Evolutionary conservation across 2,888 invertebrate genomes (phyloP).

Genomic region (Dolichomitus sp.): DNA sequence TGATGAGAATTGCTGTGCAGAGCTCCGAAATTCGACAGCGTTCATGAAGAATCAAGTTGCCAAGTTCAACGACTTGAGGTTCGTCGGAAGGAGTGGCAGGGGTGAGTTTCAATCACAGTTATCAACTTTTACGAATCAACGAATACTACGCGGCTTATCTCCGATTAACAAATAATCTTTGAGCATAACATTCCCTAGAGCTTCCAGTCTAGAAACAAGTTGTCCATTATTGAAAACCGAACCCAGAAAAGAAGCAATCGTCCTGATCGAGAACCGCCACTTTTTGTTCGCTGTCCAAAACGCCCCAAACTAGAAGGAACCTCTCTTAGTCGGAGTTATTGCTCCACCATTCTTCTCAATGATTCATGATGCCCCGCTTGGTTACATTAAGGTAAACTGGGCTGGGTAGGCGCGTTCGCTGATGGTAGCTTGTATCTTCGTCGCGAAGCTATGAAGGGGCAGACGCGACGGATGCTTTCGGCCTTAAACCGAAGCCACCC

Average conservation of each 20-base stretch:
- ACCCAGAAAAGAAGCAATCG: constrained; percentile 16
- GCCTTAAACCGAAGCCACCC: constrained; percentile 47
- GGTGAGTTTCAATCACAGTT: constrained; percentile 89
- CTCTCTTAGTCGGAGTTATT: constrained; percentile 67
- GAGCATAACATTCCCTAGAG: neutral
- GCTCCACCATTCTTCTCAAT: constrained; percentile 73
- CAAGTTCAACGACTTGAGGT: constrained; percentile 98
- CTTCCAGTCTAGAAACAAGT: neutral
- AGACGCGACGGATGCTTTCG: constrained; percentile 64
- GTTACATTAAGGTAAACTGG: constrained; percentile 77
- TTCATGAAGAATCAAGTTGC: constrained; percentile 99
- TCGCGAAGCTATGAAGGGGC: constrained; percentile 68
- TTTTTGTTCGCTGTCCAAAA: constrained; percentile 17
- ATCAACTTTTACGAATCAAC: neutral
- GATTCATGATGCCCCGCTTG: constrained; percentile 73
- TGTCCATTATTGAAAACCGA: neutral
- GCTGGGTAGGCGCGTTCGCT: constrained; percentile 72
- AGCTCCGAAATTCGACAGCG: constrained; percentile 96
- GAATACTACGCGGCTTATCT: neutral
- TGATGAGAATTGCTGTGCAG: constrained; percentile 98
- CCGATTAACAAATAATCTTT: neutral
- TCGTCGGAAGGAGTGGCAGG: constrained; percentile 98
- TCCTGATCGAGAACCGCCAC: neutral
- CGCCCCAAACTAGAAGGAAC: constrained; percentile 28
- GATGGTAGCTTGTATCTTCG: constrained; percentile 80